These are phyloP conservation scores for Ypsolopha scabrella DNA, from an alignment of 2,888 invertebrate genomes.

Conservation along the genomic window DNA sequence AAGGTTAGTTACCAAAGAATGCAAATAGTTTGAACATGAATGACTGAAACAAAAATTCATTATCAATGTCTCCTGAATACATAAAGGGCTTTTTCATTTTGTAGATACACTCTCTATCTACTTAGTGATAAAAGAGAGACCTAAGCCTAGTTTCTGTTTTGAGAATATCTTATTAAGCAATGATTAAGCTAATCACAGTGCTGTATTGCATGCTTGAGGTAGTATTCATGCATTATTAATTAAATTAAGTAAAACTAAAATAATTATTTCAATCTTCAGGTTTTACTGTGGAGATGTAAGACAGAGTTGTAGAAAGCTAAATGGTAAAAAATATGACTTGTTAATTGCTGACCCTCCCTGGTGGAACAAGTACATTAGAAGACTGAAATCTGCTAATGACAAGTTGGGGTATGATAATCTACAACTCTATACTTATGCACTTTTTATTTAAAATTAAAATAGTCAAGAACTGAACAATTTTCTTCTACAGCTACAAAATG, in stretches of 20 bases:
- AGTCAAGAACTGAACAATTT: neutral
- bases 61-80: too few species aligned
- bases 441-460: slow-evolving; percentile 1
- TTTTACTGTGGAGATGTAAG: slow-evolving; percentile 73
- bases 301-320: slow-evolving; percentile 55
- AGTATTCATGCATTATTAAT: too few species aligned
- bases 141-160: too few species aligned
- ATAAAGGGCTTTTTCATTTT: too few species aligned
- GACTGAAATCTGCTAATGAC: slow-evolving; percentile 74
- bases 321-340: slow-evolving; percentile 76
- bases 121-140: too few species aligned
- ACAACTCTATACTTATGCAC: slow-evolving; percentile 6
- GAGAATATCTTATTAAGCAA: too few species aligned
- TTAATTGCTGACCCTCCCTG: slow-evolving; percentile 95
- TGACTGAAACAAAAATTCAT: too few species aligned
- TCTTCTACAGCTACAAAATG: slow-evolving; percentile 77
- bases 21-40: too few species aligned
- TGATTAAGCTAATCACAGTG: too few species aligned
- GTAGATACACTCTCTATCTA: too few species aligned
- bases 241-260: too few species aligned
- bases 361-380: slow-evolving; percentile 94
- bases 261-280: slow-evolving; percentile 35
- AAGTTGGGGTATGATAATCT: slow-evolving; percentile 66
- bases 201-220: too few species aligned
- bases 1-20: slow-evolving; percentile 39